Evolutionary conservation across 2,888 invertebrate species (phyloP).

Genomic region (Caenorhabditis uteleia): DNA sequence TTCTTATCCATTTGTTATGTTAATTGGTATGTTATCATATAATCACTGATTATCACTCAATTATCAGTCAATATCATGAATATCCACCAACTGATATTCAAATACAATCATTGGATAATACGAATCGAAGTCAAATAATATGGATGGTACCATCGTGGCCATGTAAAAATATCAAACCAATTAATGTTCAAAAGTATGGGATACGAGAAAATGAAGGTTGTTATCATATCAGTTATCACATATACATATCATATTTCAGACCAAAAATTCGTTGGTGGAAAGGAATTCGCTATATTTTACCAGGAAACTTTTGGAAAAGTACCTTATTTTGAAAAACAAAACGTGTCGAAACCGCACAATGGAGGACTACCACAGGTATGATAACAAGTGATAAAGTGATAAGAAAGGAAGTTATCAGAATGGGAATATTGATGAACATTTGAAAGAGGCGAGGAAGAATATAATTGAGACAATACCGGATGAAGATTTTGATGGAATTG

Average conservation of each 20-base stretch:
- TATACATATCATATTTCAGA: slow-evolving; percentile 12
- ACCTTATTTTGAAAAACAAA: slow-evolving; percentile 36
- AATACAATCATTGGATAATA: too few relatives aligned
- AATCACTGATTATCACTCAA: too few relatives aligned
- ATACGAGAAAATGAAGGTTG: slow-evolving; percentile 25
- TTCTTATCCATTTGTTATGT: too few relatives aligned
- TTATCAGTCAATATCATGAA: too few relatives aligned
- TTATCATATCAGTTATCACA: too few relatives aligned
- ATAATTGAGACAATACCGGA: slow-evolving; percentile 40
- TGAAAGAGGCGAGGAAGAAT: slow-evolving; percentile 18
- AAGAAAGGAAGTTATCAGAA: too few relatives aligned
- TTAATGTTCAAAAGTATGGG: slow-evolving; percentile 25
- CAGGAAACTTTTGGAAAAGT: slow-evolving; percentile 42
- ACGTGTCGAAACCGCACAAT: slow-evolving; percentile 26
- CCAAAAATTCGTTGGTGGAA: slow-evolving; percentile 29
- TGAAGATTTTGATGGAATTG: slow-evolving; percentile 42
- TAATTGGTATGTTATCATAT: too few relatives aligned
- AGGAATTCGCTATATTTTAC: slow-evolving; percentile 46
- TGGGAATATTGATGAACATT: slow-evolving; percentile 19
- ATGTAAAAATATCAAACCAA: slow-evolving; percentile 8
- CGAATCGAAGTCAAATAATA: slow-evolving; percentile 22
- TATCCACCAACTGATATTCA: too few relatives aligned
- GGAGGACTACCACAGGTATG: slow-evolving; percentile 57
- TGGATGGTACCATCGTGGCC: slow-evolving; percentile 39
- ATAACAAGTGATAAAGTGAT: too few relatives aligned